These are phyloP conservation scores for Lordiphosa andalusiaca DNA, from an alignment of 2,888 invertebrate genomes.

Conservation along the genomic window DNA sequence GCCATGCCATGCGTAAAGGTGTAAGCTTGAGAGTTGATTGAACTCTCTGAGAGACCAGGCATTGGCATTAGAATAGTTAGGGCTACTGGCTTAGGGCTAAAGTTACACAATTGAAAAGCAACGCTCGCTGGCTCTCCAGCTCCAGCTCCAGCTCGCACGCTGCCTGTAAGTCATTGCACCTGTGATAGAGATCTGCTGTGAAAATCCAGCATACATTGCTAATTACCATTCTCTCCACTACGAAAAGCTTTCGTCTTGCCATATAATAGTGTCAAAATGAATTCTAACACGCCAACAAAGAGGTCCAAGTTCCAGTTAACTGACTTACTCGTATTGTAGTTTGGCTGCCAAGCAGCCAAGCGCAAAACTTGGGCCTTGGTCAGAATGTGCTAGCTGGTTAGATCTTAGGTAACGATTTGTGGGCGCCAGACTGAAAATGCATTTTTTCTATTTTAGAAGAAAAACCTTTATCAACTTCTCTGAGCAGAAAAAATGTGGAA, in stretches of 20 bases:
- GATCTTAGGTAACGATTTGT: conserved; percentile 35
- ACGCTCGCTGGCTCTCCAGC: conserved; percentile 23
- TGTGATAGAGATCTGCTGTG: conserved; percentile 25
- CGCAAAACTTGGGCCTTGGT: conserved; percentile 34
- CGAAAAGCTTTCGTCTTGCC: conserved; percentile 42
- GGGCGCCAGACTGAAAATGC: conserved; percentile 34
- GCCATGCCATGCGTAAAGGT: conserved; percentile 77
- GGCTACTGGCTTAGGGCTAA: conserved; percentile 14
- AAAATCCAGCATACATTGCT: conserved; percentile 35
- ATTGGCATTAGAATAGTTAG: conserved; percentile 23
- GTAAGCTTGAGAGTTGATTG: conserved; percentile 44
- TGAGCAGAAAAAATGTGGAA: too few relatives aligned
- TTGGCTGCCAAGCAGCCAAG: conserved; percentile 37
- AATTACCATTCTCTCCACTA: conserved; percentile 62
- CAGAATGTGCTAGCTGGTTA: conserved; percentile 37
- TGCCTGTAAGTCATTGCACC: conserved; percentile 33
- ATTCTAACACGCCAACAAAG: conserved; percentile 57
- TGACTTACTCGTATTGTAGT: neutral
- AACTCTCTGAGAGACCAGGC: conserved; percentile 21
- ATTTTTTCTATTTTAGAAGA: conserved; percentile 1
- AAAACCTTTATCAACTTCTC: too few relatives aligned
- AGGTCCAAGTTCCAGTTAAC: conserved; percentile 12
- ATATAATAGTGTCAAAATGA: conserved; percentile 68
- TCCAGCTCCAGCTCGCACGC: conserved; percentile 18
- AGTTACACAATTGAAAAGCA: conserved; percentile 41